A percentile compares a stretch with the other conserved stretches of the same genome.
These are phyloP conservation scores for Ypsolopha sequella DNA, from an alignment of 2,888 invertebrate species.

Conservation along the genomic window DNA sequence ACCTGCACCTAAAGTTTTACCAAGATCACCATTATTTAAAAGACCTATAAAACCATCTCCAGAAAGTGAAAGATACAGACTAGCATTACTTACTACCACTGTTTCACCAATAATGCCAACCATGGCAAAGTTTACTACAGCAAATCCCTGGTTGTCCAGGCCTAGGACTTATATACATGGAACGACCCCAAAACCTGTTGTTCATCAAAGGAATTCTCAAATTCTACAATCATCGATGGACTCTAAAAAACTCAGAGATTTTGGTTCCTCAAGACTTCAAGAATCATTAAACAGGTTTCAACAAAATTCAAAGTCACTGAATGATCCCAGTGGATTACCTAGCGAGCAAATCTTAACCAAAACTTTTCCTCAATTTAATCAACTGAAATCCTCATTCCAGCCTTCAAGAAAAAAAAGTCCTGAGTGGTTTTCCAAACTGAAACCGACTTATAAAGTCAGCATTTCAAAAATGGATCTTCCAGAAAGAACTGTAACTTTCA, in stretches of 20 bases:
- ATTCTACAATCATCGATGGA: too few relatives aligned
- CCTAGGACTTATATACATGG: not conserved
- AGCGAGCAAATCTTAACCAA: not conserved
- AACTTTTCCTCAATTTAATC: not conserved
- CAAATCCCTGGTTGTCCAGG: not conserved
- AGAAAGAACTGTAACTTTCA: not conserved
- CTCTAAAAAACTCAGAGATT: not conserved
- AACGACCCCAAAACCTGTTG: too few relatives aligned
- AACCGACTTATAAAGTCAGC: not conserved
- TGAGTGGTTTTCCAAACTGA: not conserved
- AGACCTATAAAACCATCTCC: not conserved
- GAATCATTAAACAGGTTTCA: not conserved
- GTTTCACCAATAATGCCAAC: not conserved
- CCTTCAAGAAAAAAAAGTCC: too few relatives aligned
- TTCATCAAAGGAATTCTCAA: too few relatives aligned
- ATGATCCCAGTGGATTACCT: not conserved
- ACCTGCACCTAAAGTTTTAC: not conserved
- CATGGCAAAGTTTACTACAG: not conserved
- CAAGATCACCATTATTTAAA: not conserved
- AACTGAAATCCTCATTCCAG: too few relatives aligned
- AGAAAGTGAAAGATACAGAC: not conserved
- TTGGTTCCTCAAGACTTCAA: not conserved
- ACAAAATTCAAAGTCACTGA: not conserved
- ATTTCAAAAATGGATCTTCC: conserved; percentile 4
- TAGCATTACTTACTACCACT: not conserved